Conservation (phyloP, 2,113 vertebrate species). For the Formicarius rufipectus region DNA sequence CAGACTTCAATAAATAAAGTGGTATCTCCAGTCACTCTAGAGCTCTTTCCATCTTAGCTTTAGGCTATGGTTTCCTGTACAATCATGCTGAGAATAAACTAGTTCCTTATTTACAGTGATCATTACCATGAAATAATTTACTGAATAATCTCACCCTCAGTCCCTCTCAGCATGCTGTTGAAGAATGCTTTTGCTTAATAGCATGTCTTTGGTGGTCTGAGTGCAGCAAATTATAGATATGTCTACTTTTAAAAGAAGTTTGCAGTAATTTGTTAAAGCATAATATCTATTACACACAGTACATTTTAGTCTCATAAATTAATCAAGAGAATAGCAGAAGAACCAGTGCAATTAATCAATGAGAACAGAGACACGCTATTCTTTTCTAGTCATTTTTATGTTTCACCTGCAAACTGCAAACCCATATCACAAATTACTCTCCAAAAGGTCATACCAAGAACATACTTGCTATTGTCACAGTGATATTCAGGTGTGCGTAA, state of each 20-base stretch:
- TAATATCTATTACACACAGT: background rate
- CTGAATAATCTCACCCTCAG: background rate
- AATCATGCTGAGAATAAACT: background rate
- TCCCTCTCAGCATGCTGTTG: background rate
- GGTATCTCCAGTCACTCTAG: background rate
- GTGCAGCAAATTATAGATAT: background rate
- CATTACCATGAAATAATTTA: background rate
- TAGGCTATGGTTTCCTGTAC: background rate
- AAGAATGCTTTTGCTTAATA: background rate
- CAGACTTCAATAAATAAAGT: background rate
- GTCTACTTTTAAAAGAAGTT: background rate
- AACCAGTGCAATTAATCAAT: background rate
- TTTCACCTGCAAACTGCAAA: background rate
- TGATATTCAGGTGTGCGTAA: rapidly evolving
- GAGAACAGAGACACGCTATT: background rate
- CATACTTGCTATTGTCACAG: background rate
- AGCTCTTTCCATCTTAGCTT: background rate
- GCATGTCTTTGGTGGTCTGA: background rate
- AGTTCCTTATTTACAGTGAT: constrained; percentile 13
- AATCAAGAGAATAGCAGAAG: constrained; percentile 1
- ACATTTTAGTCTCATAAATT: constrained; percentile 23
- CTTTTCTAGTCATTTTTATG: background rate
- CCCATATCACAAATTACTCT: background rate
- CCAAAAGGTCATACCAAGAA: background rate
- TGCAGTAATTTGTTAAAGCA: background rate